These are phyloP conservation scores for Oncorhynchus nerka DNA, from an alignment of 2,113 vertebrate genomes.

Conservation along the genomic window DNA sequence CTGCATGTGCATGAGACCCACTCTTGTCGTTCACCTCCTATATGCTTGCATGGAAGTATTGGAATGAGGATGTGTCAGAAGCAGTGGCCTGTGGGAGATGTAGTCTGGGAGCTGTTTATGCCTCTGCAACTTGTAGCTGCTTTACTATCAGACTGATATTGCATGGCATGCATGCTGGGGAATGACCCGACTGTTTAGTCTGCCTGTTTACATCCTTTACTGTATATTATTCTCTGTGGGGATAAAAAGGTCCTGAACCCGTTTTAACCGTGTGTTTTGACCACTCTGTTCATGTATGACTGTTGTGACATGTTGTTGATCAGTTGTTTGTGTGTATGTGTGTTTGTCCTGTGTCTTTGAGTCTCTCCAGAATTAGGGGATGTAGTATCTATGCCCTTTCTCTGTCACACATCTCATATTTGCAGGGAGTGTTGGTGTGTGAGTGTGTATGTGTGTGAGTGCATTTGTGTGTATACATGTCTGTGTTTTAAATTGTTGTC, in stretches of 20 bases:
- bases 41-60: slow-evolving; percentile 60
- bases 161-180: slow-evolving; percentile 58
- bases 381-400: not conserved
- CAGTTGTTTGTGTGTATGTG: slow-evolving; percentile 6
- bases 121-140: slow-evolving; percentile 13
- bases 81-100: slow-evolving; percentile 44
- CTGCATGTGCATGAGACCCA: slow-evolving; percentile 61
- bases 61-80: slow-evolving; percentile 28
- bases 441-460: not conserved
- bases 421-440: slow-evolving; percentile 7
- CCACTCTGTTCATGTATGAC: slow-evolving; percentile 61
- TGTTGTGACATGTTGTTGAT: slow-evolving; percentile 38
- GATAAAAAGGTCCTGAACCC: slow-evolving; percentile 42
- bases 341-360: slow-evolving; percentile 6
- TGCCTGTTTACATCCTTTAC: slow-evolving; percentile 39
- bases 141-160: slow-evolving; percentile 25
- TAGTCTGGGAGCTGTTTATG: slow-evolving; percentile 42
- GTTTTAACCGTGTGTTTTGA: slow-evolving; percentile 57
- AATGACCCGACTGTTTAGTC: slow-evolving; percentile 31
- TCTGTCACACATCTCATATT: not conserved
- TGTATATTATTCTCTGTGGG: slow-evolving; percentile 23
- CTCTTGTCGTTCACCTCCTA: slow-evolving; percentile 46
- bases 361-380: not conserved
- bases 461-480: slow-evolving; percentile 17
- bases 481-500: slow-evolving; percentile 9